Evolutionary conservation across 2,797 vertebrate genomes (phyloP).

Genomic region (Acanthis flammea): DNA sequence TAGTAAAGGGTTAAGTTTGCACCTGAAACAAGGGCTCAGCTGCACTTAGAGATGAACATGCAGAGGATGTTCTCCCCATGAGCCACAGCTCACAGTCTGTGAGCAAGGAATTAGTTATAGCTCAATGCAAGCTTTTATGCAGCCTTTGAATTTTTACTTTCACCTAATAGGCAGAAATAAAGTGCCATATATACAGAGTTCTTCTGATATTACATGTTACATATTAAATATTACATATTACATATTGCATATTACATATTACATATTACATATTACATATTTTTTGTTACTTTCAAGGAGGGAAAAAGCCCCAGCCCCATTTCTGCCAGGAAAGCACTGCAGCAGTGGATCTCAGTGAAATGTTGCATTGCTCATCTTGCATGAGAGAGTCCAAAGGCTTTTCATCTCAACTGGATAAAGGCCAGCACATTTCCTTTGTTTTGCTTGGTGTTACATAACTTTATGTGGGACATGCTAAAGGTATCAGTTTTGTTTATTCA

Average conservation of each 20-base stretch:
- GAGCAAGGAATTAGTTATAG: background rate
- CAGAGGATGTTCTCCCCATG: background rate
- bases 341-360: background rate
- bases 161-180: background rate
- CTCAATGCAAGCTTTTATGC: background rate
- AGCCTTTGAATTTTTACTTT: background rate
- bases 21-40: background rate
- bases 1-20: background rate
- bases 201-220: background rate
- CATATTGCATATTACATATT: too few species aligned
- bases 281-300: background rate
- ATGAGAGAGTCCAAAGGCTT: background rate
- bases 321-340: background rate
- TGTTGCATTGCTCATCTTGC: background rate
- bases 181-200: background rate
- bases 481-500: constrained; percentile 5
- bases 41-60: fast-evolving
- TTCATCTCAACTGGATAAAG: constrained; percentile 8
- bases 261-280: too few species aligned
- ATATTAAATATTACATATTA: too few species aligned
- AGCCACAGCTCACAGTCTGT: background rate
- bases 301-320: fast-evolving
- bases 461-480: background rate
- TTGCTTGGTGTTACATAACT: background rate
- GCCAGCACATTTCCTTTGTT: constrained; percentile 46